phyloP scores from a whole-genome alignment of 2,888 invertebrate species.

The Brenthis hecate region DNA sequence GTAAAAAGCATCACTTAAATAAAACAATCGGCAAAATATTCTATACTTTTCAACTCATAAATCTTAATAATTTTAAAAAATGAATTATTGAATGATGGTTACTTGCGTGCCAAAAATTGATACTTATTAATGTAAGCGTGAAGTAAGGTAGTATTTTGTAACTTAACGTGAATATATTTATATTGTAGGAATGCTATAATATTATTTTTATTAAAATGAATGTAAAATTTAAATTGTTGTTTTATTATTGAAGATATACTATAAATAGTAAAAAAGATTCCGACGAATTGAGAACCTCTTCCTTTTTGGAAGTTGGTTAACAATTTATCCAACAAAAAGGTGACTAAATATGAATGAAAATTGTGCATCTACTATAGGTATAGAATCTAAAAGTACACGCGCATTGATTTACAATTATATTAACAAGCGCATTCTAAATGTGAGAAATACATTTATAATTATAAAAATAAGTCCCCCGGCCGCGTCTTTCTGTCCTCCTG shows the following conservation, averaged over 20 bases:
- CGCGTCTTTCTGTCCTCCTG: no score
- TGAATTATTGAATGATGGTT: slow-evolving; percentile 10
- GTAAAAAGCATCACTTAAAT: not conserved
- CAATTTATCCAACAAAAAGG: no score
- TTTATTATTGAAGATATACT: slow-evolving; percentile 33
- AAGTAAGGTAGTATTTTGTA: slow-evolving; percentile 64
- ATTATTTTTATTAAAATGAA: slow-evolving; percentile 71
- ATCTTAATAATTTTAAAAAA: not conserved
- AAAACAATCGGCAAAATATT: slow-evolving; percentile 10
- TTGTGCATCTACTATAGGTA: no score
- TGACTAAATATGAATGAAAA: no score
- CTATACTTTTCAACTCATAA: not conserved
- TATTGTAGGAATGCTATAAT: slow-evolving; percentile 61
- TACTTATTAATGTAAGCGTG: slow-evolving; percentile 35
- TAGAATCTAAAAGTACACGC: no score
- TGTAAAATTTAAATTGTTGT: slow-evolving; percentile 46
- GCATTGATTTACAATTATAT: no score
- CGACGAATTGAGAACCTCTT: no score
- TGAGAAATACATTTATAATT: no score
- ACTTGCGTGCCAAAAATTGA: slow-evolving; percentile 35
- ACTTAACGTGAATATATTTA: slow-evolving; percentile 63
- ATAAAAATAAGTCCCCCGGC: no score
- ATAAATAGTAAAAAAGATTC: no score
- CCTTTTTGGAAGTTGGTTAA: no score
- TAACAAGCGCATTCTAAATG: no score